Evolutionary conservation across 2,113 vertebrate genomes (phyloP), one percentile per base, ranked within the genome.

Genomic region (Reinhardtius hippoglossoides): DNA sequence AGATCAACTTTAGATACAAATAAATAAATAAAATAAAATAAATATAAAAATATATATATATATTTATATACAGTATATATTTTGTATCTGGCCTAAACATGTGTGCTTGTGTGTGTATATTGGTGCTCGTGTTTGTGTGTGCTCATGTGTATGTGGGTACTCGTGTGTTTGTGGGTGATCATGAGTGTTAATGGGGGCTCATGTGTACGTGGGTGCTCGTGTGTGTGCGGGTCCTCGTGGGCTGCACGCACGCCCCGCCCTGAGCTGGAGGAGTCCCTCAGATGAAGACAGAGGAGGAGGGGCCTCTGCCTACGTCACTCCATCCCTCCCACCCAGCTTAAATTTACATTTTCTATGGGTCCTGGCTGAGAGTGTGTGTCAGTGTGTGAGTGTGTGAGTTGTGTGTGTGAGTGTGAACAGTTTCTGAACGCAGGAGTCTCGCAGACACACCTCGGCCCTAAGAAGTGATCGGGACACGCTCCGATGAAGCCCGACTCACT

Each of bases 331-430:
- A 87, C 66, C 77, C 74, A 77, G 67, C 83, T 78, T 74, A 81
- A 78, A 92, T 95, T 93, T 93, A 93, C 89, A 93, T 93, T 94
- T 89, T 92, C 83, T 90, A 88, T 91, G 90, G 88, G 89, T 91
- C 88, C 89, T 67, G 84, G 37, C 83, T 81, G 81, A 76, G 83
- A 68, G 66, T 50, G 16, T 24, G 86, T 83, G 82, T 61, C 63
- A 56, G 65, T 61, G 71, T 27, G 48, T 58, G 71, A 26, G 20
- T 52, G 55, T 55, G 46, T 23, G 48, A n/a, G n/a, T n/a, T 1
- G 50, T 52, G 5, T 8, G 50, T 52, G 46, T 24, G 59, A 16
- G 67, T 61, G n/a, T 23, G 61, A 9, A 89, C 91, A 87, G 76
- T 91, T 91, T 82, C 71, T 75, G 72, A 68, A 80, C 40, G 12